A percentile compares a stretch with the other conserved stretches of the same genome.
Conservation (phyloP, 2,113 vertebrate genomes). For the Perccottus glenii region DNA sequence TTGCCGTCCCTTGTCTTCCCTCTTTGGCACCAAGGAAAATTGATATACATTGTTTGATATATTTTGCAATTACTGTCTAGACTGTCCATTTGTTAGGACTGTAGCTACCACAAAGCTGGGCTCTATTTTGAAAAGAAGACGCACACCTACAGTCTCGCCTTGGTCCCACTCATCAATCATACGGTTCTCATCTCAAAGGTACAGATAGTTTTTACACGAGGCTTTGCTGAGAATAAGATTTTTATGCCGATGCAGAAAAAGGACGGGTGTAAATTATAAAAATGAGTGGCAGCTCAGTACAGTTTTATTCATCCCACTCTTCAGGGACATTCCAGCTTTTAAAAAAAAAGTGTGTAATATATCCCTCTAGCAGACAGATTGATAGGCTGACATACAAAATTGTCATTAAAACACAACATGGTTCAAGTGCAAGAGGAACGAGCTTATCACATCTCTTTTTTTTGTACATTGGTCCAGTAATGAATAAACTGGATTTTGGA, state of each 20-base stretch:
- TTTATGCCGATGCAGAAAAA: background rate
- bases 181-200: background rate
- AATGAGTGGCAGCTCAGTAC: background rate
- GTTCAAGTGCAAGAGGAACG: background rate
- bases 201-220: conserved; percentile 1
- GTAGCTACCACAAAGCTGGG: background rate
- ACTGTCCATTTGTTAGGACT: background rate
- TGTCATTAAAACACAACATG: background rate
- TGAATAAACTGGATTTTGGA: background rate
- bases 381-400: background rate
- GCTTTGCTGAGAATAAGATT: background rate
- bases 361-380: background rate
- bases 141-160: background rate
- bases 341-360: background rate
- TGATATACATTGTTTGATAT: too few species aligned
- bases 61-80: too few species aligned
- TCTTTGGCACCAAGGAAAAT: too few species aligned
- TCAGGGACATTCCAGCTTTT: background rate
- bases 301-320: background rate
- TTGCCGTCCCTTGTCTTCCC: too few species aligned
- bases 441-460: background rate
- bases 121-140: background rate
- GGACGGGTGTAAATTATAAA: conserved; percentile 4
- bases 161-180: background rate
- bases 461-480: background rate